Evolutionary conservation across 2,113 vertebrate genomes (phyloP).

Genomic region (Sapajus apella): DNA sequence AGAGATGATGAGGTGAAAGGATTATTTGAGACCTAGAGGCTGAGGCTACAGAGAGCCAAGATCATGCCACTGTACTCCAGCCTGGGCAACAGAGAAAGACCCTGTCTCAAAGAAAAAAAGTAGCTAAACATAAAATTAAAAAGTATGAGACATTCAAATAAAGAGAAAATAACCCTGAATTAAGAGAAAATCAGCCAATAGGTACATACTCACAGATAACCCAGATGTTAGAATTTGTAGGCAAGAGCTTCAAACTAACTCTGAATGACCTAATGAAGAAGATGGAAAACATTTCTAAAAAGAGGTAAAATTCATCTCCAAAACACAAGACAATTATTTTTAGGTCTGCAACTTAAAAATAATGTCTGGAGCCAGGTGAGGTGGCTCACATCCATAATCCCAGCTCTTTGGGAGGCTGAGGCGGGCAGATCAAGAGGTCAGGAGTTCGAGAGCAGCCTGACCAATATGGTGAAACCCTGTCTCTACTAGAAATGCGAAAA

Average conservation of each 20-base stretch:
- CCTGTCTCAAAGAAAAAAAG: too few relatives aligned
- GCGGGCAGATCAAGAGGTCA: too few relatives aligned
- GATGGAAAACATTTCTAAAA: neutral
- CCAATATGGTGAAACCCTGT: too few relatives aligned
- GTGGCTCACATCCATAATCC: too few relatives aligned
- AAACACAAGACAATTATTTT: conserved; percentile 52
- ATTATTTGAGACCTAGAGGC: too few relatives aligned
- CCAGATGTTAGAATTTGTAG: neutral
- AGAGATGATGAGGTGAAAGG: too few relatives aligned
- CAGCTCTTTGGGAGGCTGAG: too few relatives aligned
- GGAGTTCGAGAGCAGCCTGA: too few relatives aligned
- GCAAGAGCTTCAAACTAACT: neutral
- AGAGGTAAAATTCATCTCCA: conserved; percentile 11
- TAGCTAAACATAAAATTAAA: neutral
- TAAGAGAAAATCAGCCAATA: neutral
- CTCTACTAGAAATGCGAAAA: too few relatives aligned
- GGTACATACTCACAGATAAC: neutral
- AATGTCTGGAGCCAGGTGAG: neutral
- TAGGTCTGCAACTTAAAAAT: conserved; percentile 30
- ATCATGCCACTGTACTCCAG: too few relatives aligned
- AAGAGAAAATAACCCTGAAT: neutral
- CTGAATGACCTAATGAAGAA: neutral
- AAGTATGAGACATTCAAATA: neutral
- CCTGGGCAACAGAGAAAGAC: too few relatives aligned
- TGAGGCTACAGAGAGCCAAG: too few relatives aligned